Conservation (phyloP, 2,888 invertebrate species). For the Cylloceria caligata region DNA sequence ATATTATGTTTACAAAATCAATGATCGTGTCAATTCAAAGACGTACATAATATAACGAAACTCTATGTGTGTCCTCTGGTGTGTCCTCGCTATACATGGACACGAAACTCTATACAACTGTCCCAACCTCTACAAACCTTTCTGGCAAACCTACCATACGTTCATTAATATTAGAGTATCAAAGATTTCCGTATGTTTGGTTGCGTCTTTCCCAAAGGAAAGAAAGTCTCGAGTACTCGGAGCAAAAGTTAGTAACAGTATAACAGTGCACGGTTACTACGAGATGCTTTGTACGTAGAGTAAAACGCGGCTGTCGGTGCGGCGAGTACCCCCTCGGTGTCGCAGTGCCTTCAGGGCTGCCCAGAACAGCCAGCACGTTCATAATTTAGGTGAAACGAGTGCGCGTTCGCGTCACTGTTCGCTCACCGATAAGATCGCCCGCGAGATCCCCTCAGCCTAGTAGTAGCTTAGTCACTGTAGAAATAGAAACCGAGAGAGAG, state of each 20-base stretch:
- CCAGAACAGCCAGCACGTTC: constrained; percentile 42
- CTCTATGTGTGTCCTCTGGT: not conserved
- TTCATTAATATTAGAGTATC: constrained; percentile 2
- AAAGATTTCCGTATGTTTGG: not conserved
- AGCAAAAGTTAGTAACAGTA: not conserved
- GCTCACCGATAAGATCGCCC: constrained; percentile 64
- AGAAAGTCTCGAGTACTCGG: not conserved
- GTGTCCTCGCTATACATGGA: not conserved
- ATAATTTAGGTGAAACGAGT: constrained; percentile 59
- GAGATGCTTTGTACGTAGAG: constrained; percentile 6
- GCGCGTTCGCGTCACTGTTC: constrained; percentile 27
- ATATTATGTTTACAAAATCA: too few relatives aligned
- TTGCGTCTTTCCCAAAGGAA: constrained; percentile 3
- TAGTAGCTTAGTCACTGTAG: constrained; percentile 10
- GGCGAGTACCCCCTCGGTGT: constrained; percentile 15
- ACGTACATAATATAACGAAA: not conserved
- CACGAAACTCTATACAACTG: not conserved
- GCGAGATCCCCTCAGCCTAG: constrained; percentile 6
- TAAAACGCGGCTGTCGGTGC: constrained; percentile 4
- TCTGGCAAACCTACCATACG: not conserved
- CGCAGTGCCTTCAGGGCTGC: constrained; percentile 35
- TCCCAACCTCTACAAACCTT: not conserved
- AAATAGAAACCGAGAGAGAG: constrained; percentile 18
- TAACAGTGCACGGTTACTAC: too few relatives aligned
- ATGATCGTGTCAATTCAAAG: not conserved